Conservation (phyloP, 2,888 invertebrate genomes). For the Microchrysa polita region DNA sequence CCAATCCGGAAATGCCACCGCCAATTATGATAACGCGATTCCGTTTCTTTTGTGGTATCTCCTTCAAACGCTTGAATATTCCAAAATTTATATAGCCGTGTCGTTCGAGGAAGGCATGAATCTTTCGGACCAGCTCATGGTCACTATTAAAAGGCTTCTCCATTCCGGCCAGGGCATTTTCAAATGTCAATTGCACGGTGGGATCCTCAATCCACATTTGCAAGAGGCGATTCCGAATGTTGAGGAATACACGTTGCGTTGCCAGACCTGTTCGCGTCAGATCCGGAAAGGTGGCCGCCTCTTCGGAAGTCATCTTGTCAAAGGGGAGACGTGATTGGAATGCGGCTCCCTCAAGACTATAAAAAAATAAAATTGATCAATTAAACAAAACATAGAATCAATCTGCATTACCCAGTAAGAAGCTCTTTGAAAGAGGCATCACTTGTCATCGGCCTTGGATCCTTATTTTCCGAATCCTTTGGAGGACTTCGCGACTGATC, state of each 20-base stretch:
- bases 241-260: slow-evolving; percentile 87
- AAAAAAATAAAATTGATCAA: slow-evolving; percentile 48
- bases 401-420: slow-evolving; percentile 55
- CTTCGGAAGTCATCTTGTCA: slow-evolving; percentile 93
- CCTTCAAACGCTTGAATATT: slow-evolving; percentile 87
- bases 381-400: slow-evolving; percentile 16
- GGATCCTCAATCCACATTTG: slow-evolving; percentile 98
- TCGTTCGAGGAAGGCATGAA: slow-evolving; percentile 91
- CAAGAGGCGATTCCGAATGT: slow-evolving; percentile 88
- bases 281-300: slow-evolving; percentile 94
- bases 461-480: slow-evolving; percentile 48
- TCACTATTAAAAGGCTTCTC: slow-evolving; percentile 94
- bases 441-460: slow-evolving; percentile 37
- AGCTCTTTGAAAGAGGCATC: slow-evolving; percentile 56
- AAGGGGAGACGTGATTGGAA: slow-evolving; percentile 94
- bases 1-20: slow-evolving; percentile 91
- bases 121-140: slow-evolving; percentile 80
- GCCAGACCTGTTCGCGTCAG: slow-evolving; percentile 84
- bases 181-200: slow-evolving; percentile 86
- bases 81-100: slow-evolving; percentile 99
- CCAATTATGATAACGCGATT: slow-evolving; percentile 69
- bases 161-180: slow-evolving; percentile 82
- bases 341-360: slow-evolving; percentile 88
- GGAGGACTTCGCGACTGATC: slow-evolving; percentile 50
- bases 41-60: slow-evolving; percentile 72